Evolutionary conservation across 2,797 vertebrate species (phyloP), one percentile per base, ranked within the genome.

Genomic region (Pipistrellus pygmaeus): DNA sequence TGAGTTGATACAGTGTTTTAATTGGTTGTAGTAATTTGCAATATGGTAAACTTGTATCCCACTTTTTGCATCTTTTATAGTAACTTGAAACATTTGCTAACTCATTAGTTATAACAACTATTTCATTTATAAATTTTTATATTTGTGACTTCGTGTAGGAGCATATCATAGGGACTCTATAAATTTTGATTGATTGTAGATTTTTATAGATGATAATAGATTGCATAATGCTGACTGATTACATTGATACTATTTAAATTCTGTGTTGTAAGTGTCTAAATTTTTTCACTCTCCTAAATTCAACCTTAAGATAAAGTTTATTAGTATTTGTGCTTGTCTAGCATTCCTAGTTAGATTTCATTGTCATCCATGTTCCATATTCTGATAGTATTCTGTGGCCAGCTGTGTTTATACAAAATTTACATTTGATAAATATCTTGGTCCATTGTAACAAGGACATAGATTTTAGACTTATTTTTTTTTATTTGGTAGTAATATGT

Each of bases 231-330:
- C 21, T 84, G 46, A 69, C n/a, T 69, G 2, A 62, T 68, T 27
- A 55, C 4, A 0, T 32, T 51, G 41, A 89, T 20, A 25, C 51
- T 71, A 53, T 88, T 44, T 91, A 69, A 81, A 86, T 48, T 83
- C 35, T 96, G 1, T 66, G 15, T 77, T 69, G 60, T 71, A 73
- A 55, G 12, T 85, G 14, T 85, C 27, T 93, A 53, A 77, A 23
- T 94, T 92, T 94, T 90, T 48, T 44, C 21, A 57, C 23, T 75
- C 10, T 89, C 38, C 46, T 80, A 88, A 95, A 69, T 53, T 64
- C 41, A 91, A 30, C 35, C 14, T 3, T 81, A 69, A 69, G 21
- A 69, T 20, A 85, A 80, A 88, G 60, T 35, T 60, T 55, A 44
- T 68, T 89, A 32, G 35, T 85, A 86, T 86, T 25, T 66, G 3